Base-by-base conservation (phyloP, 2,888 invertebrate species). In the Stictocephala bisonia region DNA sequence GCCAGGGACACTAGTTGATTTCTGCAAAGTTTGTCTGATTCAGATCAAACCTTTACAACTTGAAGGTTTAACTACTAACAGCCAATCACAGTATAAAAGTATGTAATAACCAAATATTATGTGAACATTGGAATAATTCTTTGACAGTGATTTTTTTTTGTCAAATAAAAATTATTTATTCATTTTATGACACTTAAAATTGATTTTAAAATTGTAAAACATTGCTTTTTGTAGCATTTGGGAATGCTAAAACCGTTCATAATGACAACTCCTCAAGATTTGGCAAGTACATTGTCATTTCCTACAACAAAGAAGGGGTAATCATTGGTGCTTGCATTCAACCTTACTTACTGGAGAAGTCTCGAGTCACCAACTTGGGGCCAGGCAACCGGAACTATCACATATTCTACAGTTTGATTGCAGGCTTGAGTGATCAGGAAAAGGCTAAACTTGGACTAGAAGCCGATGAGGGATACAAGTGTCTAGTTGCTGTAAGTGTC, bases 311-410 rank as follows among this genome's bases (percentile, higher is more conserved):
- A 76, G 87, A 89, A 75, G 97, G 97, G 6, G 88, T 89, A 0
- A 97, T 99, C 77, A 94, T 96, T 85, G 97, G 97, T 0, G 97
- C 97, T 0, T 91, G 91, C 81, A 97, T 98, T 73, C 96, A 97
- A 78, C 97, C 97, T 82, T 99, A 98, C 85, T 86, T 99, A 51
- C 85, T 98, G 79, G 98, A 98, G 83, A 97, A 97, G 84, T 96
- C 96, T 0, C 87, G 97, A 41, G 93, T 97, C 73, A 96, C 97
- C 0, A 91, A 89, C n/a, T 95, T 95, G 85, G 95, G 91, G 79
- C 87, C 88, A 69, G 95, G 94, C 66, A 97, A 97, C 84, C 88
- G 97, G 78, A 99, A 98, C 84, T 98, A 97, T 84, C 97, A 97
- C 83, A 93, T 97, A 76, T 98, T 98, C 85, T 97, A 97, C 84